Percentiles rank a stretch among this genome's conserved stretches.
Conservation (phyloP, 2,113 vertebrate species). For the Charina bottae region DNA sequence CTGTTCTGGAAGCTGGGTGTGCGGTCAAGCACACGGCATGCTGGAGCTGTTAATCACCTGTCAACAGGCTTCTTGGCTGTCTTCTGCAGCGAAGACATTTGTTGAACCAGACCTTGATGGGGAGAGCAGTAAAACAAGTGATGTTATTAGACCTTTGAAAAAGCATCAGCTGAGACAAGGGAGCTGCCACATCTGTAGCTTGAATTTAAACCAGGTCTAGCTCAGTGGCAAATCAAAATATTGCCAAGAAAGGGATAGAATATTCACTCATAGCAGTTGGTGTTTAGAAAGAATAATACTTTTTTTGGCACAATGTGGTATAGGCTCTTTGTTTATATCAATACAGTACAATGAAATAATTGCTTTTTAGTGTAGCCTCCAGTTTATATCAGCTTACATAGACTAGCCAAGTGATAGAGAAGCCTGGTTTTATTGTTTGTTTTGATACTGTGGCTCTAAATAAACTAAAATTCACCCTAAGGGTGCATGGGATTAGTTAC, state of each 20-base stretch:
- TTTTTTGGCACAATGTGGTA: not conserved
- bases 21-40: slow-evolving; percentile 63
- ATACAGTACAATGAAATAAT: not conserved
- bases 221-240: not conserved
- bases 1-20: slow-evolving; percentile 59
- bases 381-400: not conserved
- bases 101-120: slow-evolving; percentile 46
- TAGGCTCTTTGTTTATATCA: not conserved
- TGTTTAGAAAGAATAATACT: not conserved
- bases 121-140: slow-evolving; percentile 52
- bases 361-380: not conserved
- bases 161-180: slow-evolving; percentile 1
- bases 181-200: not conserved
- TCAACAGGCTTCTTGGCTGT: slow-evolving; percentile 49
- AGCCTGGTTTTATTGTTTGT: not conserved
- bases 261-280: not conserved
- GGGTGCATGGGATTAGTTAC: not conserved
- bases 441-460: not conserved
- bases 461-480: not conserved
- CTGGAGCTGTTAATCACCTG: slow-evolving; percentile 71
- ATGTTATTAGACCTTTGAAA: slow-evolving; percentile 9
- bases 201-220: slow-evolving; percentile 9
- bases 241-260: not conserved
- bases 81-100: slow-evolving; percentile 56
- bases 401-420: not conserved